Base-by-base conservation (phyloP, 2,113 vertebrate genomes). In the Notarius lentiginosus region DNA sequence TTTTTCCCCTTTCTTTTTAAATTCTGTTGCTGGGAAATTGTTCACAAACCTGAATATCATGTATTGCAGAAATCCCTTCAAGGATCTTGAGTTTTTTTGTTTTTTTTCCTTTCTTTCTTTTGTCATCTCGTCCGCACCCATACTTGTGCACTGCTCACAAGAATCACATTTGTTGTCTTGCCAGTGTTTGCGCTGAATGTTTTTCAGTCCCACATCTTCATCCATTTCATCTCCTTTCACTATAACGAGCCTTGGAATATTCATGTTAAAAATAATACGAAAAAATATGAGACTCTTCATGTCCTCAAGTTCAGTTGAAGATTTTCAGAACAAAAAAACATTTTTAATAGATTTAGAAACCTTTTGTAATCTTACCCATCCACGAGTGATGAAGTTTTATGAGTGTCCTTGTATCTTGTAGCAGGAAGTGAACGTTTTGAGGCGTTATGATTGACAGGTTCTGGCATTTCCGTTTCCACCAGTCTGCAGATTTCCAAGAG, bases 351-450 rank as follows among this genome's bases (percentile, higher is more conserved):
- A 1, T 66, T 6, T 30, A 60, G 7, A 41, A 20, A 18, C 8
- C 18, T 75, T 75, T 5, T 1, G 0, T 24, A 14, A 24, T 72
- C 66, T 30, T 30, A 70, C 27, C 72, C 41, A 1, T 75, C 41
- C 30, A 10, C 22, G 7, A 0, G 34, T 18, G 70, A 47, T 22
- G 30, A 47, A 22, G 15, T 27, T 53, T 66, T 7, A 22, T 20
- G 17, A 79, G 53, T 79, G 53, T 73, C 27, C 24, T 72, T 2
- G 65, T 83, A 41, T 83, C 30, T 10, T 72, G 12, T 70, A 63
- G 89, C 61, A 86, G 86, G 88, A 91, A 86, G 87, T 73, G 84
- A 87, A 63, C 20, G 9, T 79, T 76, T 83, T 75, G 83, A 86
- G 55, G 49, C 66, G 68, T 85, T 41, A 6, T 79, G 68, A 85